Base-by-base conservation (phyloP, 2,888 invertebrate species). In the Synanthedon andrenaeformis region DNA sequence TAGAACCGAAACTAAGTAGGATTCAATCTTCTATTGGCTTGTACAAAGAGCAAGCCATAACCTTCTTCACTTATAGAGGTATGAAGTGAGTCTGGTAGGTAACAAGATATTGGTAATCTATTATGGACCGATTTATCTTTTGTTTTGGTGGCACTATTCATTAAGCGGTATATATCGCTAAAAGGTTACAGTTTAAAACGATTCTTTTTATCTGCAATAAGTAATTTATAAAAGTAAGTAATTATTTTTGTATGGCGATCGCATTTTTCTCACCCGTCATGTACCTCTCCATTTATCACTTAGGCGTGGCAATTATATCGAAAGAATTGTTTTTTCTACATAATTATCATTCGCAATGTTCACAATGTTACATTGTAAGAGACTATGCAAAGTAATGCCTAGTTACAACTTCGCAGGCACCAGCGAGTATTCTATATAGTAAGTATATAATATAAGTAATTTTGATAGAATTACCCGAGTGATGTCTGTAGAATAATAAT, bases 111-210 rank as follows among this genome's bases (percentile, higher is more conserved):
- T 55, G 45, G 42, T 56, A 58, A 69, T 67, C 64, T 67, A 35
- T 62, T 66, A 67, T 67, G 57, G 13, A 59, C 14, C 45, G 45
- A 35, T 35, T 35, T 35, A 35, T 35, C 35, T 35, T 12, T 60
- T 76, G 68, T 77, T 79, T 74, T 75, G 63, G 59, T 67, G 70
- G 64, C 65, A 71, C 64, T 80, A 76, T 78, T 79, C 70, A 82
- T 79, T 82, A 77, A 82, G 76, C 72, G 69, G 63, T 66, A 65
- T 62, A 65, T 78, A 81, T 80, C 76, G 60, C 62, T 57, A 61
- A 57, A 59, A 68, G 79, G 80, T 80, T 71, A 72, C 57, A 72
- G 72, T 72, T 73, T 23, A 64, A 66, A 61, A 62, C 61, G 59
- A 60, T 63, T 66, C 66, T 67, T 71, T 70, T 70, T 63, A 60